Percentiles rank a stretch among this genome's conserved stretches.
phyloP scores from a whole-genome alignment of 2,113 vertebrate genomes.

The Pseudorasbora parva region DNA sequence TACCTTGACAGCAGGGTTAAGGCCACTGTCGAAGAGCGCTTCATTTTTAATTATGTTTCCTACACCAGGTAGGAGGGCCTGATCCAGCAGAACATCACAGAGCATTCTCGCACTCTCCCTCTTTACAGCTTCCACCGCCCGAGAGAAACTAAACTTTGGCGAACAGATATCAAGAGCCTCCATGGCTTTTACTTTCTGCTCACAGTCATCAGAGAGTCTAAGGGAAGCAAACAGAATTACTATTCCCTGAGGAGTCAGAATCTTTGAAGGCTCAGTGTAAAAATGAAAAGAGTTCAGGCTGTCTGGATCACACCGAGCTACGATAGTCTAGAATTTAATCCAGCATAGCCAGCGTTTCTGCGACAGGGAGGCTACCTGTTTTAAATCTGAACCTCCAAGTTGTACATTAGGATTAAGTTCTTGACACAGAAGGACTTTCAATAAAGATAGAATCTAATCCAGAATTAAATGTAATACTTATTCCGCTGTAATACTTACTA shows the following conservation, averaged over 20 bases:
- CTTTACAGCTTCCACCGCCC: constrained; percentile 81
- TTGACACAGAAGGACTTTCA: neutral
- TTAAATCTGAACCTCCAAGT: neutral
- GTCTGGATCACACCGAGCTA: neutral
- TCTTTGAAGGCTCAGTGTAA: constrained; percentile 51
- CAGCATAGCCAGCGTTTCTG: neutral
- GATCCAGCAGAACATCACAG: constrained; percentile 91
- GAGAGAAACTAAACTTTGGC: constrained; percentile 81
- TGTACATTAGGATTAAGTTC: constrained; percentile 8
- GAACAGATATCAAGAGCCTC: constrained; percentile 89
- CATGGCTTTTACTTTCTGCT: constrained; percentile 79
- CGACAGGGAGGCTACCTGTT: neutral
- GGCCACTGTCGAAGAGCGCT: constrained; percentile 88
- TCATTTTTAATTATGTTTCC: constrained; percentile 99
- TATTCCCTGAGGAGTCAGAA: constrained; percentile 56
- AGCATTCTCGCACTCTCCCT: constrained; percentile 82
- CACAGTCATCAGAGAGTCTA: constrained; percentile 82
- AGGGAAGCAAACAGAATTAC: constrained; percentile 53
- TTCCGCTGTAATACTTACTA: neutral
- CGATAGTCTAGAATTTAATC: constrained; percentile 20
- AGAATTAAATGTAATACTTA: neutral
- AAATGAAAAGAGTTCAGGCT: constrained; percentile 44
- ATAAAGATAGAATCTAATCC: neutral
- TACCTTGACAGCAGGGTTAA: constrained; percentile 88
- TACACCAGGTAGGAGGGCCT: constrained; percentile 89